Evolutionary conservation across 2,797 vertebrate species (phyloP).

Genomic region (Sparidentex hasta): DNA sequence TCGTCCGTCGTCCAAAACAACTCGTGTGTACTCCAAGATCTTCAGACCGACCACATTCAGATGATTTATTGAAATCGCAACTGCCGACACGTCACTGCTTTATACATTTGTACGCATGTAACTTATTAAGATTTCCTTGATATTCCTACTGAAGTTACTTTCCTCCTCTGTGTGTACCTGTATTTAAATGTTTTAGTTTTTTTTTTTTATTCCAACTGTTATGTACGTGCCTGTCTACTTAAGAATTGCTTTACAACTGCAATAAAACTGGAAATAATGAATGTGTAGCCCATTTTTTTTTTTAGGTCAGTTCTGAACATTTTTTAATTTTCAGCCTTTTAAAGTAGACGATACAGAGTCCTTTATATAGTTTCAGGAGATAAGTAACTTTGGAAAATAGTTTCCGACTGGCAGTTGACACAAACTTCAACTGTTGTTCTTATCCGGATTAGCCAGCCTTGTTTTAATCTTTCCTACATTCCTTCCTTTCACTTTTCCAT

Average conservation of each 20-base stretch:
- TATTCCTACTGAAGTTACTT: not conserved
- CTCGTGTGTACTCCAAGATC: not conserved
- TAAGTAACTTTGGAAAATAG: not conserved
- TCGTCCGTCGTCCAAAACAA: not conserved
- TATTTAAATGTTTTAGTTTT: slow-evolving; percentile 32
- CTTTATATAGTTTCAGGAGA: not conserved
- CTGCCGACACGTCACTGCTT: slow-evolving; percentile 20
- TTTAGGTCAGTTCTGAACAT: not conserved
- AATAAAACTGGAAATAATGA: slow-evolving; percentile 62
- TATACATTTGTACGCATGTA: slow-evolving; percentile 28
- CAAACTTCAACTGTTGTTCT: not conserved
- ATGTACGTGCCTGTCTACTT: slow-evolving; percentile 38
- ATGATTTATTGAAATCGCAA: not conserved
- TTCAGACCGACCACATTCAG: not conserved
- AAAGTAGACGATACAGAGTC: not conserved
- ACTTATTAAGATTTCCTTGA: slow-evolving; percentile 37
- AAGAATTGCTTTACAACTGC: slow-evolving; percentile 51
- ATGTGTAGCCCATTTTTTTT: not conserved
- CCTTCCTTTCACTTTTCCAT: not conserved
- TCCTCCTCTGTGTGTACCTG: slow-evolving; percentile 25
- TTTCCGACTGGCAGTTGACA: not conserved
- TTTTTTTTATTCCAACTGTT: slow-evolving; percentile 37
- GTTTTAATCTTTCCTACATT: not conserved
- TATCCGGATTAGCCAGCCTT: not conserved
- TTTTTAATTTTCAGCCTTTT: not conserved